A percentile compares a stretch with the other conserved stretches of the same genome.
These are phyloP conservation scores for Cryptotis parvus DNA, from an alignment of 2,113 vertebrate genomes.

Conservation along the genomic window DNA sequence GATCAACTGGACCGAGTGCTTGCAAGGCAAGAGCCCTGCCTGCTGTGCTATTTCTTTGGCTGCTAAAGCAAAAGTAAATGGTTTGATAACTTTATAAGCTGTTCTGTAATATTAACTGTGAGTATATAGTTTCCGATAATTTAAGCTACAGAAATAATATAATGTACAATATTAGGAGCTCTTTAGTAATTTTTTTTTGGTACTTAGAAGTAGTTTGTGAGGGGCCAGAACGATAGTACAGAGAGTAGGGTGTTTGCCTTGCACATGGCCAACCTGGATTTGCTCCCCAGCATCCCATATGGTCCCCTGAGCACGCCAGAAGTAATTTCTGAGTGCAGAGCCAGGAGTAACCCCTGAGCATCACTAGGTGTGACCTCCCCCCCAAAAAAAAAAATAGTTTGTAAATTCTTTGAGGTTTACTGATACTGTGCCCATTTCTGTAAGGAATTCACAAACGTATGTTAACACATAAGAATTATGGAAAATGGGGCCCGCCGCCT, in stretches of 20 bases:
- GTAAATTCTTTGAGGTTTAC: constrained; percentile 42
- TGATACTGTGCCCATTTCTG: constrained; percentile 55
- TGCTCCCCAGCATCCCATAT: no score
- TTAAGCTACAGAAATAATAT: constrained; percentile 67
- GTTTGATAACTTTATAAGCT: constrained; percentile 13
- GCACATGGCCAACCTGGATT: no score
- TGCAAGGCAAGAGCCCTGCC: no score
- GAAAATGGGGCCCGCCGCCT: no score
- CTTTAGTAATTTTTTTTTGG: constrained; percentile 70
- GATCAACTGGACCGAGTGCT: no score
- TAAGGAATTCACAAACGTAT: constrained; percentile 64
- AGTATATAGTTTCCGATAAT: constrained; percentile 84
- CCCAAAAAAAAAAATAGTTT: background rate
- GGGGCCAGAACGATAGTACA: no score
- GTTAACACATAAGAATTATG: constrained; percentile 32
- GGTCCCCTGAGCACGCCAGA: no score
- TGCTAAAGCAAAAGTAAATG: background rate
- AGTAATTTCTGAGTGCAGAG: no score
- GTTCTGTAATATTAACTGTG: constrained; percentile 80
- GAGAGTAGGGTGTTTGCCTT: no score
- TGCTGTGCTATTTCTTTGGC: no score
- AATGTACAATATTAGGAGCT: constrained; percentile 75
- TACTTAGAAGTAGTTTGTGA: constrained; percentile 57
- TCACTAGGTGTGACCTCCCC: no score
- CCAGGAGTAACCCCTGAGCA: no score